Evolutionary conservation across 2,888 invertebrate genomes (phyloP), one percentile per base, ranked within the genome.

Genomic region (Troides oblongomaculatus): DNA sequence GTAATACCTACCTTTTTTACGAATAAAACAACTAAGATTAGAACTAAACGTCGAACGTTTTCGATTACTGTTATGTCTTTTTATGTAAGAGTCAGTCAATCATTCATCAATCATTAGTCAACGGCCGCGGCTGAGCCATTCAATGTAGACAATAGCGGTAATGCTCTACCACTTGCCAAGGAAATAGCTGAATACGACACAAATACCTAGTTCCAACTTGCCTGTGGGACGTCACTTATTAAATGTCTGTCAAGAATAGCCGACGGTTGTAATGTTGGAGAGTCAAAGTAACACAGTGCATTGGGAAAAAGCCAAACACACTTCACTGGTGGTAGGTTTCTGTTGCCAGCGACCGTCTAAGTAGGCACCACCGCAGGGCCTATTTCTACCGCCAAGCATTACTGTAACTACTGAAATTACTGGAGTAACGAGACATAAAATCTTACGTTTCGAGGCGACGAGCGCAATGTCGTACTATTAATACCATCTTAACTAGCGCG

Each of bases 51-150:
- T 53, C 56, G 43, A 67, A 70, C 64, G 69, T 71, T 65, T 72
- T 71, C 71, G 80, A 85, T 86, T 86, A 82, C 80, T 77, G 80
- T 82, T 79, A 77, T 84, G 84, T 83, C 81, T 77, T 75, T 81
- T 80, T 81, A 83, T 85, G 86, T 85, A 86, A 88, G 86, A 88
- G 82, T 85, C 85, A 87, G 78, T 83, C 83, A 81, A 84, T 88
- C 85, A 85, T 85, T 83, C 82, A 84, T 81, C 81, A 81, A 83
- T 85, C 85, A 86, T 88, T 87, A 89, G 82, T 88, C 88, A 87
- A 83, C 84, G 79, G 79, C 78, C 79, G 79, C 77, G 74, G 78
- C 75, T 74, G 73, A 75, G 74, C 75, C 79, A 81, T 82, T 81
- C 80, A 76, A 72, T 75, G 77, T 77, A 84, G 81, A 85, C 86